A percentile compares a stretch with the other conserved stretches of the same genome.
These are phyloP conservation scores for Muntiacus muntjak DNA, from an alignment of 2,113 vertebrate genomes.

Conservation along the genomic window DNA sequence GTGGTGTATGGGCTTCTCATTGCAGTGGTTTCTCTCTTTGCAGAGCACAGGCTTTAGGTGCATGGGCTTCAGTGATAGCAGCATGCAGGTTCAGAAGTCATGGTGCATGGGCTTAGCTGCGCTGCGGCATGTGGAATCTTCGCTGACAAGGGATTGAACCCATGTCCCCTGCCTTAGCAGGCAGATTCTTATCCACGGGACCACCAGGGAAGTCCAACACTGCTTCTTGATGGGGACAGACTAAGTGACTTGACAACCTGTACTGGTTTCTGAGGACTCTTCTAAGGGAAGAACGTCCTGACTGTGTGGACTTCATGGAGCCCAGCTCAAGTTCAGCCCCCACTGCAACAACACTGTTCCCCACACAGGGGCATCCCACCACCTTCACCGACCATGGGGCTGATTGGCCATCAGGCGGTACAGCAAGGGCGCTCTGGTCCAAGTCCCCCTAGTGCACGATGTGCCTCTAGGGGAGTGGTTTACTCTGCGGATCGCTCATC, in stretches of 20 bases:
- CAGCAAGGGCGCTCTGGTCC: too few relatives aligned
- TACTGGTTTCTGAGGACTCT: background rate
- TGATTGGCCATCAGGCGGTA: rapidly evolving
- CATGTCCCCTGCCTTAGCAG: background rate
- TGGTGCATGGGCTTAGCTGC: background rate
- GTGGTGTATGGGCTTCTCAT: background rate
- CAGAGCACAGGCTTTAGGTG: background rate
- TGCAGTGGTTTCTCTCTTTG: background rate
- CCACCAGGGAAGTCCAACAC: background rate
- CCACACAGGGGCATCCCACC: background rate
- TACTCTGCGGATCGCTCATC: background rate
- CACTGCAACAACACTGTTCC: background rate
- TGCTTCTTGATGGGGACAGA: background rate
- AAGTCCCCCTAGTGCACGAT: too few relatives aligned
- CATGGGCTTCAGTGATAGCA: background rate
- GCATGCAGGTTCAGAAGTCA: background rate
- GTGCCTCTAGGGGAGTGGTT: too few relatives aligned
- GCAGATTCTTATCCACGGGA: background rate
- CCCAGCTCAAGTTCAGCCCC: background rate
- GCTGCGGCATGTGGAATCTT: background rate
- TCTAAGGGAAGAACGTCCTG: background rate
- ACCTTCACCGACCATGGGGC: background rate
- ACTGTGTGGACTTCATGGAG: background rate
- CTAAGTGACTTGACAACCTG: background rate
- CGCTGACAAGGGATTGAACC: background rate